Conservation (phyloP, 1,140 invertebrate genomes). For the Aphelinus certus region DNA sequence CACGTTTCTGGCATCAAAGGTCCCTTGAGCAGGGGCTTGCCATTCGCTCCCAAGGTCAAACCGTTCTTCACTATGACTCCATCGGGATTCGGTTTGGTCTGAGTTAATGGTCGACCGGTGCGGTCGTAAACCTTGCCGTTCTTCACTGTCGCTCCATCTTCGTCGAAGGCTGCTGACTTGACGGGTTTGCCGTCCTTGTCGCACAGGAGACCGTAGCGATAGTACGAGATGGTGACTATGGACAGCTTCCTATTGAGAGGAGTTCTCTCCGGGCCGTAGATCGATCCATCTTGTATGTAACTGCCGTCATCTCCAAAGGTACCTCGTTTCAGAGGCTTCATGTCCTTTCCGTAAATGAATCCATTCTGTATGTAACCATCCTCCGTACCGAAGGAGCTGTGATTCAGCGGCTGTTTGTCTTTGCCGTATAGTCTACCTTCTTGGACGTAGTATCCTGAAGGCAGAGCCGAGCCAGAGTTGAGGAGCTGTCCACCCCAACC, state of each 20-base stretch:
- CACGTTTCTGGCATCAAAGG: constrained; percentile 50
- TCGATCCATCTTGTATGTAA: constrained; percentile 55
- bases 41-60: constrained; percentile 51
- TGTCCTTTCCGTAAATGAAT: constrained; percentile 56
- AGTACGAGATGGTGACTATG: constrained; percentile 50
- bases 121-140: constrained; percentile 57
- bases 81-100: constrained; percentile 47
- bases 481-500: constrained; percentile 58
- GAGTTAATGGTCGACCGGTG: constrained; percentile 51
- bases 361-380: constrained; percentile 59
- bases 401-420: constrained; percentile 57
- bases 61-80: constrained; percentile 58
- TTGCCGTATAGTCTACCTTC: constrained; percentile 57
- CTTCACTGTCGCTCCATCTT: constrained; percentile 54
- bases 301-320: constrained; percentile 57
- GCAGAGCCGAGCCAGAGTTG: constrained; percentile 56
- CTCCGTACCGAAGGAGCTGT: constrained; percentile 55
- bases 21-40: constrained; percentile 54
- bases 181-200: constrained; percentile 58
- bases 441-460: constrained; percentile 53
- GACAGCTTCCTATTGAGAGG: constrained; percentile 54
- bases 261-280: constrained; percentile 53
- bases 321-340: constrained; percentile 53
- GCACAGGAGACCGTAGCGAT: constrained; percentile 58
- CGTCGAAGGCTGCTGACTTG: constrained; percentile 53